These are phyloP conservation scores for Drosophila siamana DNA, from an alignment of 2,888 invertebrate genomes.

Conservation along the genomic window DNA sequence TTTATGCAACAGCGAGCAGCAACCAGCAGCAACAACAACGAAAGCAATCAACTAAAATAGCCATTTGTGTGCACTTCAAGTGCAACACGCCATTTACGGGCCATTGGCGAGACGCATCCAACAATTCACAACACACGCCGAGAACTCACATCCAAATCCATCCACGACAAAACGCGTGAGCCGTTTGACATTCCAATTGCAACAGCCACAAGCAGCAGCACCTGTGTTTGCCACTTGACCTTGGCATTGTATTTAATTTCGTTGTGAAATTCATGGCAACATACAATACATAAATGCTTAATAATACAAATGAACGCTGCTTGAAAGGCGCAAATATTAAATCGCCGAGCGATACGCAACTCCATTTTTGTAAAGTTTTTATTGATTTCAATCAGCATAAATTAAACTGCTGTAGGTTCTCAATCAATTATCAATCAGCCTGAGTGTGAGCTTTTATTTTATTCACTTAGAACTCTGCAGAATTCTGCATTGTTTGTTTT, in stretches of 20 bases:
- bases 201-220: slow-evolving; percentile 48
- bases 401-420: neutral
- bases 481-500: too few relatives aligned
- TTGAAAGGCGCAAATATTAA: slow-evolving; percentile 3
- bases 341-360: neutral
- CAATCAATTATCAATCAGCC: too few relatives aligned
- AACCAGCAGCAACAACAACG: slow-evolving; percentile 17
- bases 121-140: slow-evolving; percentile 26
- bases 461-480: too few relatives aligned
- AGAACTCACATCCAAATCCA: slow-evolving; percentile 24
- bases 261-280: slow-evolving; percentile 66
- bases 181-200: slow-evolving; percentile 72
- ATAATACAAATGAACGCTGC: slow-evolving; percentile 30
- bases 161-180: slow-evolving; percentile 62
- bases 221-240: slow-evolving; percentile 65
- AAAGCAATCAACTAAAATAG: slow-evolving; percentile 47
- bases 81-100: slow-evolving; percentile 70
- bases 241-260: slow-evolving; percentile 76
- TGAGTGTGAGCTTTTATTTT: too few relatives aligned
- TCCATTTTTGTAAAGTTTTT: slow-evolving; percentile 2
- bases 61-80: slow-evolving; percentile 69
- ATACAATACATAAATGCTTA: slow-evolving; percentile 52
- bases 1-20: slow-evolving; percentile 52
- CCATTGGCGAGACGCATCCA: slow-evolving; percentile 40
- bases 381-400: neutral